phyloP scores from a whole-genome alignment of 1,140 invertebrate species.

The Zaprionus inermis region DNA sequence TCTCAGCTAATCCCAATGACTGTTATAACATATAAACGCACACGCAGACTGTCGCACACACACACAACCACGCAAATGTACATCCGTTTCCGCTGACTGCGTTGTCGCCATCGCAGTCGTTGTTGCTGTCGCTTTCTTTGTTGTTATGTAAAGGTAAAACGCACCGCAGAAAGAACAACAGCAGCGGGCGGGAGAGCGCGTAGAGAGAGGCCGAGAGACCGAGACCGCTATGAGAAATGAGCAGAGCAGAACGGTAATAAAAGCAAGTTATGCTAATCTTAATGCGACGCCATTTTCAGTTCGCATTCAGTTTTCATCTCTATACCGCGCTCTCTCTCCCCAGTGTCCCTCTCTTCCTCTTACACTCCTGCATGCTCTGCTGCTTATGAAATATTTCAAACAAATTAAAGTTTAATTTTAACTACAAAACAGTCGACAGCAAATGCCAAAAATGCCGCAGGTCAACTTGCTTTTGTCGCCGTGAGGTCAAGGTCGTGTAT shows the following conservation, averaged over 20 bases:
- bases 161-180: conserved; percentile 19
- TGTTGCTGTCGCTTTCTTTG: conserved; percentile 38
- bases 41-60: conserved; percentile 23
- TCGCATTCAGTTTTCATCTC: conserved; percentile 33
- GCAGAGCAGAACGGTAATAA: conserved; percentile 34
- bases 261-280: conserved; percentile 76
- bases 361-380: not conserved
- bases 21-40: conserved; percentile 12
- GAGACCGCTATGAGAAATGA: conserved; percentile 4
- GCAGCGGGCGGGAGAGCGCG: conserved; percentile 3
- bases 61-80: conserved; percentile 27
- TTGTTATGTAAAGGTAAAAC: conserved; percentile 47
- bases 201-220: not conserved
- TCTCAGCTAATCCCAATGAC: conserved; percentile 11
- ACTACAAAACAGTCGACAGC: conserved; percentile 23
- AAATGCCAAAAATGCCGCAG: not conserved
- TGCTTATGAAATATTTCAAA: conserved; percentile 73
- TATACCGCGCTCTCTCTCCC: not conserved
- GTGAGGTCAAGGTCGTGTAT: conserved; percentile 8
- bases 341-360: not conserved
- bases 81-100: conserved; percentile 68
- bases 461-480: conserved; percentile 6
- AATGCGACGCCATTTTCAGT: conserved; percentile 53
- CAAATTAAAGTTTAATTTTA: conserved; percentile 70
- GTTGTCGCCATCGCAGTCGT: conserved; percentile 30